Percentiles rank a stretch among this genome's conserved stretches.
These are phyloP conservation scores for Aricia agestis DNA, from an alignment of 1,140 invertebrate species.

Conservation along the genomic window DNA sequence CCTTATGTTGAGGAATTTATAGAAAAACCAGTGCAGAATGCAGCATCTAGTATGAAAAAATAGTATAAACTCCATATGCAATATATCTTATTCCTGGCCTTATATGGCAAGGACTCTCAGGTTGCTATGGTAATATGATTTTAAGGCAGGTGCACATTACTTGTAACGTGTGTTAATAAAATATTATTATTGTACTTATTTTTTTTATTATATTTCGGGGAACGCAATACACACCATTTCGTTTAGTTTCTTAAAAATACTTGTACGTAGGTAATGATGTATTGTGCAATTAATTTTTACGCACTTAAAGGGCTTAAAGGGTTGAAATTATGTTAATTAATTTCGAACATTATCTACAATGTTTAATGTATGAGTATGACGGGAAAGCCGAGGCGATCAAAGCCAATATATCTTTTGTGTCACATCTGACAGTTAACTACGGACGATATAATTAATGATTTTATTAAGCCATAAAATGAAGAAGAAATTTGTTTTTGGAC, in stretches of 20 bases:
- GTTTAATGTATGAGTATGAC: constrained; percentile 7
- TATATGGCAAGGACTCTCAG: background rate
- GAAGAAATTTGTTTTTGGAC: background rate
- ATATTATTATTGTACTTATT: too few relatives aligned
- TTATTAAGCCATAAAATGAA: background rate
- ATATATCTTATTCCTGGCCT: constrained; percentile 11
- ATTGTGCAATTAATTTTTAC: background rate
- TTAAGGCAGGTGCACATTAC: background rate
- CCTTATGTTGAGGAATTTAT: background rate
- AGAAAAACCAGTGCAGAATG: background rate
- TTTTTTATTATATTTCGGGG: too few relatives aligned
- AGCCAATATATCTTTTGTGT: constrained; percentile 6
- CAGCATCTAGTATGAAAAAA: constrained; percentile 9
- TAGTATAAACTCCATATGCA: constrained; percentile 1
- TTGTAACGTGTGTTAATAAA: background rate
- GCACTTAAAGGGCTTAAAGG: background rate
- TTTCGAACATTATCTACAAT: background rate
- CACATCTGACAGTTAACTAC: constrained; percentile 9
- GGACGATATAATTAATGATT: background rate
- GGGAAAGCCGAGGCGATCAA: background rate
- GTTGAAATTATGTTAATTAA: constrained; percentile 1
- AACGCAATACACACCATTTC: too few relatives aligned
- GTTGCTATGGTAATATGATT: constrained; percentile 5
- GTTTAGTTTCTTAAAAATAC: background rate
- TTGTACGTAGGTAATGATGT: background rate